Base-by-base conservation (phyloP, 2,797 vertebrate genomes). In the Spinibarbus caldwelli region DNA sequence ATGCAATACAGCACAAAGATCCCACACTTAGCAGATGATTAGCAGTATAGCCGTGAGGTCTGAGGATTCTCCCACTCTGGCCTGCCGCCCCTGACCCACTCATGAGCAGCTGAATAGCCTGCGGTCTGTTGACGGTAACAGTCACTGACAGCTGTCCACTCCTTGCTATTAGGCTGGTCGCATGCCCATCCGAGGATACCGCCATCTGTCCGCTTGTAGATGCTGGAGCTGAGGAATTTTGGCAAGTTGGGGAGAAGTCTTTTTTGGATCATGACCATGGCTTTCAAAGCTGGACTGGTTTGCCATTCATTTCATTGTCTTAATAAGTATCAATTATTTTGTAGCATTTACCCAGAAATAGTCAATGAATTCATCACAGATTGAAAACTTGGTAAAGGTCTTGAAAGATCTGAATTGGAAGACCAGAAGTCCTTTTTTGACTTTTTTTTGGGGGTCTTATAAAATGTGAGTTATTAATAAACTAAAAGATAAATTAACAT, bases 81-180 rank as follows among this genome's bases (percentile, higher is more conserved):
- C 49, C 62, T 12, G 21, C 66, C 9, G 47, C 70, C 64, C 26
- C 66, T 49, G 52, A 73, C 62, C 43, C 41, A 43, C 54, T 82
- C 19, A 79, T 59, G 57, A 88, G 79, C 86, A 87, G 87, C 88
- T 86, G 87, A 86, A 84, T 87, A 83, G 82, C 88, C 85, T 1
- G 64, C 41, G 76, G 76, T 68, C 67, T 52, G 87, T 85, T 88
- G 89, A 90, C 29, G 64, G 41, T 89, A 86, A 89, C 78, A 64
- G 66, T 66, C 43, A n/a, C 83, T 52, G 88, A 89, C 85, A 86
- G 85, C 87, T 88, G 85, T 84, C 86, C 88, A 78, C 89, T 86
- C 88, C 62, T 71, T 45, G 62, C 87, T 79, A 70, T 85, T 83
- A 85, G 88, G 80, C 85, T 73, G 89, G 84, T 90, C 29, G 31